Evolutionary conservation across 1,140 invertebrate species (phyloP).

Genomic region (Galleria mellonella): DNA sequence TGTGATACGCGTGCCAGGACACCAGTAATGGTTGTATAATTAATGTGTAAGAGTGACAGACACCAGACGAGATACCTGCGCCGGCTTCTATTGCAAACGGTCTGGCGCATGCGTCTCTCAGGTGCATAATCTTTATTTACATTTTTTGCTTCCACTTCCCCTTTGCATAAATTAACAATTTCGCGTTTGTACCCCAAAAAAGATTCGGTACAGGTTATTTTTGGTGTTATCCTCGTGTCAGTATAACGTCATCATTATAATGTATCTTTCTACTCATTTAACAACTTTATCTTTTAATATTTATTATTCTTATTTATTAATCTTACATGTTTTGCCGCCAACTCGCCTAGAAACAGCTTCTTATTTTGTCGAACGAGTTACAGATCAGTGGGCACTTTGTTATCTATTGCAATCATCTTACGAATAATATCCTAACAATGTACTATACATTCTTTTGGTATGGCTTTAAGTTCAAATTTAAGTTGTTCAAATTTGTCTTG

Average conservation of each 20-base stretch:
- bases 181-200: constrained; percentile 28
- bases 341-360: constrained; percentile 18
- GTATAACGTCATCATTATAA: background rate
- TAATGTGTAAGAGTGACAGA: constrained; percentile 55
- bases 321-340: constrained; percentile 6
- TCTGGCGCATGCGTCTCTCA: constrained; percentile 52
- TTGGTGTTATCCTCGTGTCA: background rate
- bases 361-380: constrained; percentile 50
- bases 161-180: constrained; percentile 67
- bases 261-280: too few species aligned
- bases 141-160: constrained; percentile 63
- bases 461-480: constrained; percentile 34
- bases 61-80: constrained; percentile 52
- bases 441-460: constrained; percentile 29
- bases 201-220: constrained; percentile 9
- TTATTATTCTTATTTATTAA: background rate
- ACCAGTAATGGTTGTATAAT: constrained; percentile 44
- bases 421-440: constrained; percentile 13
- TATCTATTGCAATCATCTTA: constrained; percentile 49
- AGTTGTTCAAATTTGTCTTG: constrained; percentile 18
- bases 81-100: constrained; percentile 45
- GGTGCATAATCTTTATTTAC: constrained; percentile 70
- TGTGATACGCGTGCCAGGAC: constrained; percentile 25
- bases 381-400: constrained; percentile 60
- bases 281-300: background rate